Evolutionary conservation across 2,888 invertebrate genomes (phyloP), one percentile per base, ranked within the genome.

Genomic region (Cyrtodaria siliqua): DNA sequence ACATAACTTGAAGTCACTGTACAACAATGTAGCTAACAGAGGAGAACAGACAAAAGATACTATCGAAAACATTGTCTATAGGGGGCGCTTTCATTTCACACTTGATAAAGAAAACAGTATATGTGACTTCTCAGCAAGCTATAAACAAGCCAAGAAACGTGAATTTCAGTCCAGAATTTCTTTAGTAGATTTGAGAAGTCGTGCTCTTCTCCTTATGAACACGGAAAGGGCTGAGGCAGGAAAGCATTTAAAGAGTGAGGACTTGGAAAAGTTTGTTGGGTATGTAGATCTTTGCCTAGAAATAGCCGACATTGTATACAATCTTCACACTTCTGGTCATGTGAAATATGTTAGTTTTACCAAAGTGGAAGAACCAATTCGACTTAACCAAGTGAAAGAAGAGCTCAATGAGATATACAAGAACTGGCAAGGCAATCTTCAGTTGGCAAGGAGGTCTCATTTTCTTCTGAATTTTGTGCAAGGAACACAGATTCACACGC

Each of bases 1-100:
- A 0, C 84, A 86, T 47, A 82, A 80, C 44, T 57, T 86, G 20
- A 85, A 76, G 44, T 75, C 84, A 1, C 52, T 86, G 20, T 86
- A 85, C 53, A 76, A 80, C 23, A 81, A 82, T 79, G 83, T 86
- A 2, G 86, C 86, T 26, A 86, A 86, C 60, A 72, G 84, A 50
- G 84, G 84, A 18, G 84, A 84, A 61, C 76, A 77, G 23, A 86
- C 83, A 18, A 82, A 76, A 64, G 82, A 86, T 60, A 77, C 77
- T 0, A 78, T 86, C 44, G 63, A 75, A 29, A 81, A 66, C 38
- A 81, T 86, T 23, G 29, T 84, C 1, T 60, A 49, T 6, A 67
- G 55, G 3, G 86, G 84, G 9, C 68, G 66, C 4, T 84, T 84
- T 52, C 9, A 20, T 24, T 82, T 86, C 23, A 18, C 9, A 12